Evolutionary conservation across 2,888 invertebrate species (phyloP), one percentile per base, ranked within the genome.

Genomic region (Cataglyphis rosenhaueri): DNA sequence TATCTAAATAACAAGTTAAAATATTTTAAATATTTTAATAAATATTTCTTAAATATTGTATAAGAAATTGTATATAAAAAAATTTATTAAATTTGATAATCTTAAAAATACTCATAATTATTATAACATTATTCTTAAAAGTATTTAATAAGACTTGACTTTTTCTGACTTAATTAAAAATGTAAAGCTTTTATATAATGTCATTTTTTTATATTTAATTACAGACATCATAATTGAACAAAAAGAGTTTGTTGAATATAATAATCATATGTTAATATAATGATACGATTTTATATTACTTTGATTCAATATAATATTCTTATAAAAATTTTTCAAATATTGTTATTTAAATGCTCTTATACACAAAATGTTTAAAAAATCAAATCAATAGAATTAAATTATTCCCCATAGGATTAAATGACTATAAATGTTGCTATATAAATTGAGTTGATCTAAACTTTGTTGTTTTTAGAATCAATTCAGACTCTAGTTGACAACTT

Each of bases 391-490:
- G 9, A 57, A 57, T 57, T 21, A 57, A 21, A 57, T 15, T 18
- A 18, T 32, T 32, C 12, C 3, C 38, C 10, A 41, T 9, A 41
- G 38, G 38, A 57, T 15, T 61, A 32, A 61, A 61, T 12, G 15
- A 6, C 32, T 61, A 61, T n/a, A 35, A 3, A 35, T 62, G 3
- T 35, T 35, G 35, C 62, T 35, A 35, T 62, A 62, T 18, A 15
- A 44, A 38, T 38, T 15, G 81, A 86, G 93, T 92, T 92, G 92
- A 92, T 92, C 92, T 93, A 90, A 88, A 91, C 91, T 92, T 92
- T 92, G 92, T 92, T 87, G n/a, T n/a, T 86, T 61, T 38, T 8
- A 32, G 87, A 88, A 85, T 84, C 86, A 87, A 88, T 86, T 38
- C 38, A 81, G 86, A 18, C 61, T 32, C 32, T 38, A 59, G 76